Evolutionary conservation across 2,797 vertebrate species (phyloP), one percentile per base, ranked within the genome.

Genomic region (Phoeniculus purpureus): DNA sequence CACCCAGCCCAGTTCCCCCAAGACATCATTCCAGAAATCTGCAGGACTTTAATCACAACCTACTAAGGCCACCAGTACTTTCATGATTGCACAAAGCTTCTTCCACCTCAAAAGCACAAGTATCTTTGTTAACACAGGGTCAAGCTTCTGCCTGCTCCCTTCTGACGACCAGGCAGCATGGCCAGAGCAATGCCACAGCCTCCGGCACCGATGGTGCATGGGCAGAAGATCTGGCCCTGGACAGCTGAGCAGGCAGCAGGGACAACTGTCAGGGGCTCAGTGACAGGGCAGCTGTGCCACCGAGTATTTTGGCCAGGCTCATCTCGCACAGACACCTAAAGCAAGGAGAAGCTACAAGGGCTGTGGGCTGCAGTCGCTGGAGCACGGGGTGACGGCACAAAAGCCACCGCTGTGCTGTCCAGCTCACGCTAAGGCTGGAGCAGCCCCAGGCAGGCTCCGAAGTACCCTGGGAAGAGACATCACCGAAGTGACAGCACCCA

Each of bases 191-290:
- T 4, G 9, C 5, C 4, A 12, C 0, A 4, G 26, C 51, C 64
- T n/a, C 26, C 70, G 61, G 70, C 22, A 58, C 29, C 0, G 0
- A 3, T 0, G 3, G 51, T 5, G 17, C 58, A 7, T 0, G 5
- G 64, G 52, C 76, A 52, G 47, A 52, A 43, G 34, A 71, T 61
- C 65, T 48, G 85, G 20, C 13, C 40, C 82, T 6, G 60, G 37
- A 1, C 1, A 4, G 55, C 59, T 12, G 67, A 75, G 75, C 71
- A 23, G 59, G 72, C 81, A 92, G 54, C 61, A 84, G 22, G 58
- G 76, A 91, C 72, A 73, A 12, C n/a, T 31, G 81, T 64, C 83
- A 79, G 89, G 65, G 80, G 72, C 60, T 6, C 54, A 85, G 66
- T 15, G 87, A 61, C 77, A 87, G 37, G 76, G n/a, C 85, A 78